Percentiles rank a stretch among this genome's conserved stretches.
phyloP scores from a whole-genome alignment of 2,888 invertebrate genomes.

The Mimachlamys varia region DNA sequence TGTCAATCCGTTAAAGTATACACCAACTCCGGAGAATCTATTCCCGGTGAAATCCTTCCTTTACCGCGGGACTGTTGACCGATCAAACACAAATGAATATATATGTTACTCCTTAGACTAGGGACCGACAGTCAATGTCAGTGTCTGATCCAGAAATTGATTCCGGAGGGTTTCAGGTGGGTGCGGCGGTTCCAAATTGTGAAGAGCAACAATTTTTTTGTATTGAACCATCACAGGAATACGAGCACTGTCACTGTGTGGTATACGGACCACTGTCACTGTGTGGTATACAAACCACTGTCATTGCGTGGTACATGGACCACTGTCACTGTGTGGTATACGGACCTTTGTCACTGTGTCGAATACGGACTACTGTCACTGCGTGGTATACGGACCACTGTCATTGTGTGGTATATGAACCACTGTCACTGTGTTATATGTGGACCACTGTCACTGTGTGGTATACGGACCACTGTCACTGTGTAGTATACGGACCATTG shows the following conservation, averaged over 20 bases:
- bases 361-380: background rate
- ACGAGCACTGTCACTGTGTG: background rate
- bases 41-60: background rate
- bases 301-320: too few species aligned
- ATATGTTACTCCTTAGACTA: background rate
- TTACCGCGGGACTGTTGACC: background rate
- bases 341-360: background rate
- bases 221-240: background rate
- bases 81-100: background rate
- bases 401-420: too few species aligned
- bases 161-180: background rate
- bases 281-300: too few species aligned
- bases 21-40: background rate
- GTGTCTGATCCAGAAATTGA: background rate
- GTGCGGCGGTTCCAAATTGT: conserved; percentile 13
- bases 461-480: too few species aligned
- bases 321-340: too few species aligned
- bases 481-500: too few species aligned
- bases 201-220: background rate
- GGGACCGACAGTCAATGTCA: background rate
- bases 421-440: too few species aligned
- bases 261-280: too few species aligned
- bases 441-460: too few species aligned
- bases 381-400: too few species aligned
- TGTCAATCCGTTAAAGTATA: background rate